Evolutionary conservation across 2,888 invertebrate genomes (phyloP).

Genomic region (Lasioglossum vierecki): DNA sequence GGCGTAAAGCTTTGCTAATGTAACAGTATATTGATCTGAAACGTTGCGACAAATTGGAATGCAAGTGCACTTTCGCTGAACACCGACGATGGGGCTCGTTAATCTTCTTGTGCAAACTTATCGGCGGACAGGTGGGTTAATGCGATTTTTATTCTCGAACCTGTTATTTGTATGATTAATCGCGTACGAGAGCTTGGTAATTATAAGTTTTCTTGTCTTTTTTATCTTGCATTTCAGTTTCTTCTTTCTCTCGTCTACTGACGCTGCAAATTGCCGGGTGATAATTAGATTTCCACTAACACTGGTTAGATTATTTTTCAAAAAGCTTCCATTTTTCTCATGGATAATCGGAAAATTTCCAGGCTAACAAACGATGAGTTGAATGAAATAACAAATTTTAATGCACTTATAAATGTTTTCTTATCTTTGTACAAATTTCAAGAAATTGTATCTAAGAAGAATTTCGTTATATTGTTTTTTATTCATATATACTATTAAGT

Average conservation of each 20-base stretch:
- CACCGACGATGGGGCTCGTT: constrained; percentile 49
- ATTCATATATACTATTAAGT: no score
- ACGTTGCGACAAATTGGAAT: constrained; percentile 55
- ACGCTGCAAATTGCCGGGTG: neutral
- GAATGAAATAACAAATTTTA: neutral
- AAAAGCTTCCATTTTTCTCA: no score
- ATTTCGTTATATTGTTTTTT: no score
- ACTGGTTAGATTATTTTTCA: neutral
- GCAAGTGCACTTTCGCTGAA: constrained; percentile 53
- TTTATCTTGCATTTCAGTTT: constrained; percentile 16
- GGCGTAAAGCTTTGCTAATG: constrained; percentile 28
- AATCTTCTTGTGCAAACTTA: constrained; percentile 63
- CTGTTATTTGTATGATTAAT: constrained; percentile 62
- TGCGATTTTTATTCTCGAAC: constrained; percentile 58
- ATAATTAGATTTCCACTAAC: constrained; percentile 42
- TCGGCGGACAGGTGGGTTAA: constrained; percentile 55
- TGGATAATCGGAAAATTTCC: neutral
- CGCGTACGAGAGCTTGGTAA: constrained; percentile 41
- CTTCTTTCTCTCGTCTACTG: neutral
- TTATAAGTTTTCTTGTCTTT: constrained; percentile 48
- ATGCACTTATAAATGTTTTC: neutral
- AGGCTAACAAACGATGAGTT: neutral
- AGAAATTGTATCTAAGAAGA: neutral
- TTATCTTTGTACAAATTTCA: neutral
- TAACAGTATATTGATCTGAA: constrained; percentile 34